These are phyloP conservation scores for Darevskia mixta DNA, from an alignment of 2,797 vertebrate species.

Conservation along the genomic window DNA sequence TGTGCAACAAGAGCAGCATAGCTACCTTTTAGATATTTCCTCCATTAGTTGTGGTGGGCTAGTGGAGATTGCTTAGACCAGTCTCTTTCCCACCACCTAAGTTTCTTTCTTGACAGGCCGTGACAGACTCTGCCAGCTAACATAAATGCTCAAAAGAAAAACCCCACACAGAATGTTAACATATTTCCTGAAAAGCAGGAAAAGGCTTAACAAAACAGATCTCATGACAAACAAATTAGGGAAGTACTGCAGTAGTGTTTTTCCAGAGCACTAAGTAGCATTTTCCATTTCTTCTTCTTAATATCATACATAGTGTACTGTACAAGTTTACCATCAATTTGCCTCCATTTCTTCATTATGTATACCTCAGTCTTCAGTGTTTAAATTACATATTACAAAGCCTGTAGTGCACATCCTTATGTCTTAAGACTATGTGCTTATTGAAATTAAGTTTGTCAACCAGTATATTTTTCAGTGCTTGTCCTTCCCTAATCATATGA, in stretches of 20 bases:
- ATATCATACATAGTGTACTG: neutral
- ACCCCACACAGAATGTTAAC: constrained; percentile 36
- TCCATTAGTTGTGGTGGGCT: neutral
- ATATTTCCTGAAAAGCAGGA: constrained; percentile 70
- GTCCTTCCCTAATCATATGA: neutral
- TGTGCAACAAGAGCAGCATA: too few relatives aligned
- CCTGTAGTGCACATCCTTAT: neutral
- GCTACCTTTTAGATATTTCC: too few relatives aligned
- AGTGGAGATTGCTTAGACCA: neutral
- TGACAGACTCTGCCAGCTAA: constrained; percentile 42
- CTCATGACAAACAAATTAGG: constrained; percentile 61
- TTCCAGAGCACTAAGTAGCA: constrained; percentile 55
- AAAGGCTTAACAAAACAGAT: constrained; percentile 67
- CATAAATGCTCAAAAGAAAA: constrained; percentile 53
- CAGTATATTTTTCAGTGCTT: neutral
- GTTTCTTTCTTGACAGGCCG: constrained; percentile 2
- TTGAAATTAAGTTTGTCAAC: neutral
- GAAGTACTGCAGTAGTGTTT: constrained; percentile 46
- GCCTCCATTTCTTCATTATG: constrained; percentile 14
- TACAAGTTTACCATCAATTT: neutral
- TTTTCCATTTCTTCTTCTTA: constrained; percentile 54
- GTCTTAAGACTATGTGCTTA: neutral
- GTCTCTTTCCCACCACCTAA: neutral
- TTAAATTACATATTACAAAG: neutral
- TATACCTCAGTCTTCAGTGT: neutral